Conservation (phyloP, 2,113 vertebrate genomes). For the Syngnathus typhle region DNA sequence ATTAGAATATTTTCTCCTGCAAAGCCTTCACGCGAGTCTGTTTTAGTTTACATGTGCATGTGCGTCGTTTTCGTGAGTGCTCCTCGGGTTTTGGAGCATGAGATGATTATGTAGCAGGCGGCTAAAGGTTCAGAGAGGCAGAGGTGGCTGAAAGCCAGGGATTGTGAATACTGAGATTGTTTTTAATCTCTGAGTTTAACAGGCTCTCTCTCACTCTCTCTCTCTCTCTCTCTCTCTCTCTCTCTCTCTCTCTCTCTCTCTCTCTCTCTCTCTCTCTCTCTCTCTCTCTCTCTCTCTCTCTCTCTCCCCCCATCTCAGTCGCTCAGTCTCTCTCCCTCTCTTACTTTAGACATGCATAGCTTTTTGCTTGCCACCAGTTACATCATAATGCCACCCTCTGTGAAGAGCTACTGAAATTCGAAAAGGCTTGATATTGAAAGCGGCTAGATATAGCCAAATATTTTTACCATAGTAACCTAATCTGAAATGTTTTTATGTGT, state of each 20-base stretch:
- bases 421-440: neutral
- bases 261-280: neutral
- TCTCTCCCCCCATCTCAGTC: neutral
- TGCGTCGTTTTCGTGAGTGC: slow-evolving; percentile 12
- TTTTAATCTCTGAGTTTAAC: slow-evolving; percentile 54
- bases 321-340: neutral
- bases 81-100: slow-evolving; percentile 30
- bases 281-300: neutral
- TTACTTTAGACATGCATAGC: neutral
- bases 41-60: slow-evolving; percentile 7
- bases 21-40: neutral
- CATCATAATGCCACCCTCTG: neutral
- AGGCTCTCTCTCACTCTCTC: slow-evolving; percentile 30
- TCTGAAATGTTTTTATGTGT: neutral
- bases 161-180: slow-evolving; percentile 41
- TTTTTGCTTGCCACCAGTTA: slow-evolving; percentile 14
- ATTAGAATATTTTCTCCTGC: neutral
- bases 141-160: slow-evolving; percentile 39
- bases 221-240: too few relatives aligned
- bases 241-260: neutral
- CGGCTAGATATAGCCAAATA: neutral
- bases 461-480: neutral
- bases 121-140: slow-evolving; percentile 20
- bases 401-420: neutral
- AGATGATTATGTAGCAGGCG: slow-evolving; percentile 40